Base-by-base conservation (phyloP, 2,797 vertebrate species). In the Mycteria americana region DNA sequence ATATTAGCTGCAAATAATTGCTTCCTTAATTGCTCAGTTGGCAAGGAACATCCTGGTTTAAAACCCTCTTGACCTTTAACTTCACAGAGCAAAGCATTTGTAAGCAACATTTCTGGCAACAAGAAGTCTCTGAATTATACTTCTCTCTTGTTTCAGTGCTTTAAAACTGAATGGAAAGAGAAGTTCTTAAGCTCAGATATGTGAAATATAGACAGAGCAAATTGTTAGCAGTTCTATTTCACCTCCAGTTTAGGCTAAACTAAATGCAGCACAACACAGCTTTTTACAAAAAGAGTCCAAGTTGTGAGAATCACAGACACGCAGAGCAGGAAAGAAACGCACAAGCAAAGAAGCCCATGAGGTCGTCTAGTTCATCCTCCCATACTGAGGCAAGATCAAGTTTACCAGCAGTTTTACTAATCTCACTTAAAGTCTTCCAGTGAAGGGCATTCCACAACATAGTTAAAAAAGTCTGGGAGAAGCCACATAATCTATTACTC, bases 1-100 rank as follows among this genome's bases (percentile, higher is more conserved):
- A 0, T 72, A 90, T 86, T 81, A 88, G 69, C 50, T 84, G 54
- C 73, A 84, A 88, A 69, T 92, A 88, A 92, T 69, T 95, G 24
- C 62, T 88, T 93, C 65, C 57, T 88, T 93, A 90, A 93, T 88
- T 94, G 45, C 76, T 93, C 46, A 74, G 9, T 10, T 92, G 84
- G 80, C 80, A 90, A 92, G 39, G 37, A 95, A 88, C 10, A 59
- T 54, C 74, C 37, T 84, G 37, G 18, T 90, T 95, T 94, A 76
- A 95, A 95, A 90, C 5, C 0, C 15, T 90, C 62, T 84, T 84
- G 77, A 93, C 76, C 76, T 92, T 81, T 73, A 88, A 70, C 68
- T 95, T 95, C 64, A 69, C 39, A 83, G 45, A 89, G 64, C 16
- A 95, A 86, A 90, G 22, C 31, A 86, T 63, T 87, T 89, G 75